These are phyloP conservation scores for Drosophila yakuba DNA, from an alignment of 1,140 invertebrate species.

Conservation along the genomic window DNA sequence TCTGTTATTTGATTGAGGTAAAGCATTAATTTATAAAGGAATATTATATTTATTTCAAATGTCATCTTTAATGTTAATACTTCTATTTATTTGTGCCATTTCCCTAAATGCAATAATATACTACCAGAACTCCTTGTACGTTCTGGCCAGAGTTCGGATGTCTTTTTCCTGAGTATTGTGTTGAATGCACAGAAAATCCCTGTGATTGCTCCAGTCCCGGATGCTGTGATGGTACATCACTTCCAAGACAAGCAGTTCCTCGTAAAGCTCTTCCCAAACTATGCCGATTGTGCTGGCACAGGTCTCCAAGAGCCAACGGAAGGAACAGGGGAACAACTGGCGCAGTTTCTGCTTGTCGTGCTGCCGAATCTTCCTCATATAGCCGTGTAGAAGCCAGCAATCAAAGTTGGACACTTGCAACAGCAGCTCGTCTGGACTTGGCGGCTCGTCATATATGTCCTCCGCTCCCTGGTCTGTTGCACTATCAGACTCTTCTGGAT, in stretches of 20 bases:
- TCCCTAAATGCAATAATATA: neutral
- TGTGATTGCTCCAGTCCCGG: slow-evolving; percentile 51
- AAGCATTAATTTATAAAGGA: neutral
- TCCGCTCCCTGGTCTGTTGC: neutral
- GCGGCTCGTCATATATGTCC: neutral
- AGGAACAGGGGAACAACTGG: slow-evolving; percentile 84
- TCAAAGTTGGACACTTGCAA: slow-evolving; percentile 74
- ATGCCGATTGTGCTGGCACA: slow-evolving; percentile 85
- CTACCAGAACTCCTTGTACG: slow-evolving; percentile 65
- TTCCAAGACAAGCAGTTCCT: slow-evolving; percentile 84
- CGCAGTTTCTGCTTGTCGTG: slow-evolving; percentile 71
- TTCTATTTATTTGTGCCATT: no score
- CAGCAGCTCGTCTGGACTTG: slow-evolving; percentile 7
- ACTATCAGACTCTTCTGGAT: neutral
- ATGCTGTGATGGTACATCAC: slow-evolving; percentile 74
- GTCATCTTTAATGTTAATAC: no score
- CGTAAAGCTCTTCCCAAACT: slow-evolving; percentile 84
- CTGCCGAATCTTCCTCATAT: slow-evolving; percentile 22
- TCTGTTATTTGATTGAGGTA: no score
- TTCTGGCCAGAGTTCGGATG: slow-evolving; percentile 44
- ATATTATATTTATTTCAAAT: neutral
- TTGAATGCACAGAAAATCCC: slow-evolving; percentile 49
- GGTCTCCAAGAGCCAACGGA: slow-evolving; percentile 86
- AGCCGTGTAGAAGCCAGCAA: slow-evolving; percentile 76
- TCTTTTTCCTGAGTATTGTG: slow-evolving; percentile 59